Conservation (phyloP, 2,113 vertebrate species). For the Etia nguti region DNA sequence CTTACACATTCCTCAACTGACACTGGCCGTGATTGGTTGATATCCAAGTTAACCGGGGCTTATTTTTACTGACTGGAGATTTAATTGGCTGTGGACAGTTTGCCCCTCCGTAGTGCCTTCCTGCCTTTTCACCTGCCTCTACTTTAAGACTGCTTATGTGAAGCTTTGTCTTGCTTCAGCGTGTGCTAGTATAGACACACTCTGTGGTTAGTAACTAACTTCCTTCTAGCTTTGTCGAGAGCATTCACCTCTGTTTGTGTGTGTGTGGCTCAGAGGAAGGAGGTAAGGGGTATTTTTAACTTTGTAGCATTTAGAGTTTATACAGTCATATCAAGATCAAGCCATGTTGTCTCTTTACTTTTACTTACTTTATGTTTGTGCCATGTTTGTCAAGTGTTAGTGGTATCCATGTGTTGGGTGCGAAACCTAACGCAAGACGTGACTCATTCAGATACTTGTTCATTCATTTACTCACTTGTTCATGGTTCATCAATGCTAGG, state of each 20-base stretch:
- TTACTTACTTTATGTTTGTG: not conserved
- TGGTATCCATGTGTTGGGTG: not conserved
- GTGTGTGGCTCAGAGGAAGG: not conserved
- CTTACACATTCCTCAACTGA: conserved; percentile 28
- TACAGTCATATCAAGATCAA: not conserved
- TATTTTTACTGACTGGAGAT: not conserved
- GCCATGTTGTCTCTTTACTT: not conserved
- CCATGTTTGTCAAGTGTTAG: not conserved
- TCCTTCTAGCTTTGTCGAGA: not conserved
- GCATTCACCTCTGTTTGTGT: not conserved
- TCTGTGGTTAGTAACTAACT: not conserved
- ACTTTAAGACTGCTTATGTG: not conserved
- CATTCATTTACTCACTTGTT: not conserved
- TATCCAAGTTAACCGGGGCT: not conserved
- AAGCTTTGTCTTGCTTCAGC: not conserved
- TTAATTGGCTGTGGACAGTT: conserved; percentile 38
- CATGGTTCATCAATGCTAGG: not conserved
- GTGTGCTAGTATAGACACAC: not conserved
- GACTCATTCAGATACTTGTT: not conserved
- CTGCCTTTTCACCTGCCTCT: conserved; percentile 25
- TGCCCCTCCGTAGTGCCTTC: not conserved
- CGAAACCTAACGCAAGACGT: not conserved
- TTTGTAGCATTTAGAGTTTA: not conserved
- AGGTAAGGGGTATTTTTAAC: conserved; percentile 30
- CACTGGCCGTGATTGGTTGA: conserved; percentile 37